Evolutionary conservation across 2,888 invertebrate genomes (phyloP), one percentile per base, ranked within the genome.

Genomic region (Exocentrus adspersus): DNA sequence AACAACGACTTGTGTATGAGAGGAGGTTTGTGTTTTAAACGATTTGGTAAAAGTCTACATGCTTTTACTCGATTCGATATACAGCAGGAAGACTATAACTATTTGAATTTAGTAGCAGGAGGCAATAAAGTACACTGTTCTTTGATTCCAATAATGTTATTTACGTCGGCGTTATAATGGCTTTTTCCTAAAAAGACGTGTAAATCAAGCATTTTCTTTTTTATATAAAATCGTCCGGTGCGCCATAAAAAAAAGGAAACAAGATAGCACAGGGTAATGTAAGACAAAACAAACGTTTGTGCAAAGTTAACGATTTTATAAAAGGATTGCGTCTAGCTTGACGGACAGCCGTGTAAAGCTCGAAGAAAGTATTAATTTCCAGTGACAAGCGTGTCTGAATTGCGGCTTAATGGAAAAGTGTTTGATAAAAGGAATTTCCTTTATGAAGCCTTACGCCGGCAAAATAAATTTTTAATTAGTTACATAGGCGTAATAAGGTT

Each of bases 311-410:
- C 14, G 37, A 37, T n/a, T 24, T 24, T 37, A 37, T 37, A 37
- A 37, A 37, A 37, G 37, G 37, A 9, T 37, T 37, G 37, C 37
- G 37, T 37, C n/a, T 37, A 37, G 9, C 9, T 4, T 46, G 42
- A 41, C 37, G 41, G 64, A 62, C 64, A 62, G 46, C 54, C 63
- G 56, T 64, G n/a, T 37, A 37, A 54, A 61, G 61, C 53, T 51
- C 51, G 58, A 67, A 66, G 57, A 51, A 64, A 67, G 56, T 59
- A 53, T 60, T 67, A 61, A 64, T 62, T 64, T 62, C 58, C 43
- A 51, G 37, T 51, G 54, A 53, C 46, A 53, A 50, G 21, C 53
- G 21, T 53, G 5, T 53, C 41, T 42, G 42, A 53, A 41, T 41
- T 12, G 16, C 32, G 24, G 10, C 20, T 19, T 51, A 51, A 51